These are phyloP conservation scores for Gymnobelideus leadbeateri DNA, from an alignment of 2,113 vertebrate genomes.

Conservation along the genomic window DNA sequence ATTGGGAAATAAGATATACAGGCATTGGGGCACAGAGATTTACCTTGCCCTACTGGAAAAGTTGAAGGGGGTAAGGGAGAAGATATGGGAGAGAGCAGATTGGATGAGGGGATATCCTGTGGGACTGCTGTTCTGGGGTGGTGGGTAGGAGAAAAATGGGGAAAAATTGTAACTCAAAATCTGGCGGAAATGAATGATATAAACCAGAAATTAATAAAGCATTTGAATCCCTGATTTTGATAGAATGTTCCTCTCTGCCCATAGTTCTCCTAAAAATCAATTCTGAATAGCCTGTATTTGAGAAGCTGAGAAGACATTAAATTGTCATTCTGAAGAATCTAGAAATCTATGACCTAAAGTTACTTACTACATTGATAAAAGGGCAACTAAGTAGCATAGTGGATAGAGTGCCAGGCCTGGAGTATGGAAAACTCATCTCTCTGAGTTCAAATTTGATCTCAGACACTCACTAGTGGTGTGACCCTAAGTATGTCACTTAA, in stretches of 20 bases:
- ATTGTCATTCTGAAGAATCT: neutral
- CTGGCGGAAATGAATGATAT: no score
- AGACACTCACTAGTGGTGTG: neutral
- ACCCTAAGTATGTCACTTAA: neutral
- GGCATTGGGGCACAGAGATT: no score
- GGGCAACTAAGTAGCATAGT: neutral
- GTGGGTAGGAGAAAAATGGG: no score
- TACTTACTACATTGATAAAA: neutral
- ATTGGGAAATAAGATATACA: no score
- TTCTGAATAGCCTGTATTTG: neutral
- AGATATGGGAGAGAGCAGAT: no score
- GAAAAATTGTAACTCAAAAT: no score
- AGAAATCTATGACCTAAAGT: neutral
- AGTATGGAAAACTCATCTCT: neutral
- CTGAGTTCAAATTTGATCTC: neutral
- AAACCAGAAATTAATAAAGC: no score
- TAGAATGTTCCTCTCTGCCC: neutral
- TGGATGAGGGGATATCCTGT: no score
- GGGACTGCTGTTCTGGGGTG: no score
- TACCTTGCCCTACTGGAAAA: no score
- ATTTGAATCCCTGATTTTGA: neutral
- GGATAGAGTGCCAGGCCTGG: neutral
- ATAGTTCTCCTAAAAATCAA: neutral
- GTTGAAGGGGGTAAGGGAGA: no score
- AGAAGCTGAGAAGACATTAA: neutral